Conservation (phyloP, 2,113 vertebrate species). For the Lutjanus erythropterus region DNA sequence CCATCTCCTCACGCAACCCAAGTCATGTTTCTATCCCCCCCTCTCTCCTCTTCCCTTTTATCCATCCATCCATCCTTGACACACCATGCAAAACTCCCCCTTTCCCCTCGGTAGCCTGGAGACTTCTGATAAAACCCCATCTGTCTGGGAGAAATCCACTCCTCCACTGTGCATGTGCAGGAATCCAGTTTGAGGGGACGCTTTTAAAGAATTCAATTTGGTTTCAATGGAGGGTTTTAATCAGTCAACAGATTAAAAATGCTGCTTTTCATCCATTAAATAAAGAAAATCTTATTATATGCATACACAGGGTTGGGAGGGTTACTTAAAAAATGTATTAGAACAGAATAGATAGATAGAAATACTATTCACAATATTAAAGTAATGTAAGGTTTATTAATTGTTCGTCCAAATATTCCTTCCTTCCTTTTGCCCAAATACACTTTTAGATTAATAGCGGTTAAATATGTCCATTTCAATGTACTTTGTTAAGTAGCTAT, state of each 20-base stretch:
- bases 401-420: too few relatives aligned
- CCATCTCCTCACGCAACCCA: slow-evolving; percentile 50
- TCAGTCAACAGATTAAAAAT: slow-evolving; percentile 15
- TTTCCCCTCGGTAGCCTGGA: slow-evolving; percentile 59
- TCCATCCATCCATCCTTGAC: slow-evolving; percentile 42
- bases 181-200: slow-evolving; percentile 1
- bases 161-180: slow-evolving; percentile 21
- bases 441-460: too few relatives aligned
- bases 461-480: too few relatives aligned
- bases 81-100: slow-evolving; percentile 41
- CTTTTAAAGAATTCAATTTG: slow-evolving; percentile 47
- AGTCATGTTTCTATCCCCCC: slow-evolving; percentile 43
- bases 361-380: too few relatives aligned
- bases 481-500: too few relatives aligned
- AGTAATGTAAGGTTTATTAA: too few relatives aligned
- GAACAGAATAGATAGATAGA: too few relatives aligned
- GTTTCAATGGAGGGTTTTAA: slow-evolving; percentile 33
- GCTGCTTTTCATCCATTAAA: neutral
- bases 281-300: neutral
- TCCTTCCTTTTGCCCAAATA: too few relatives aligned
- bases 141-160: slow-evolving; percentile 38
- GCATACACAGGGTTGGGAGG: too few relatives aligned
- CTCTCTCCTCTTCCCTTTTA: slow-evolving; percentile 27
- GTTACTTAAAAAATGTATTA: too few relatives aligned
- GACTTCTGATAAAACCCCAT: slow-evolving; percentile 69